Percentiles rank a stretch among this genome's conserved stretches.
These are phyloP conservation scores for Linepithema humile DNA, from an alignment of 1,140 invertebrate genomes.

Conservation along the genomic window DNA sequence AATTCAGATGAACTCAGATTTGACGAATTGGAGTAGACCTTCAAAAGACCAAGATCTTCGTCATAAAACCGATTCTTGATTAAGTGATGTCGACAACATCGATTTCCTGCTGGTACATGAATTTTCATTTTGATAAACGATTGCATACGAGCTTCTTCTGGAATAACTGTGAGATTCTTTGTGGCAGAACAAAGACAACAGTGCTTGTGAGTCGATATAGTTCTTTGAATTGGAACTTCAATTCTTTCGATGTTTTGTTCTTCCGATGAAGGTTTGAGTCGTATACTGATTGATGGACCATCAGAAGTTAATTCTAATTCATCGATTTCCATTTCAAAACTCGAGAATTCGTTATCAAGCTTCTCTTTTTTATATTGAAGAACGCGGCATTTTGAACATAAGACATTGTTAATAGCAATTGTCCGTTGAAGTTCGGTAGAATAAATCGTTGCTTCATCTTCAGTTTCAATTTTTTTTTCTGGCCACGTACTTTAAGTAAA, in stretches of 20 bases:
- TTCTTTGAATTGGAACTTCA: neutral
- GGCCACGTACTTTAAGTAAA: no score
- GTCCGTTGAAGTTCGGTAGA: no score
- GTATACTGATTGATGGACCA: neutral
- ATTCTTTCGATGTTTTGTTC: neutral
- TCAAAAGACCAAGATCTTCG: neutral
- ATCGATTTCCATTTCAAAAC: no score
- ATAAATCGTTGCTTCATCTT: no score
- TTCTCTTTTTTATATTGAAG: no score
- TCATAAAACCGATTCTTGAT: slow-evolving; percentile 47
- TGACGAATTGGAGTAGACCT: neutral
- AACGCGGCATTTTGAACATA: no score
- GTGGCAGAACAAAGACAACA: slow-evolving; percentile 44
- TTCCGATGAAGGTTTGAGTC: neutral
- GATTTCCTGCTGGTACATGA: slow-evolving; percentile 62
- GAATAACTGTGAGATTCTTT: slow-evolving; percentile 23
- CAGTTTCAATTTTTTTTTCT: no score
- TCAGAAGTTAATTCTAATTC: neutral
- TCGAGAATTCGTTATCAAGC: no score
- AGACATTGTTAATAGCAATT: no score
- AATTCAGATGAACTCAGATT: neutral
- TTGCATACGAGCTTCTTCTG: slow-evolving; percentile 59
- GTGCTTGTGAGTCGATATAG: slow-evolving; percentile 15
- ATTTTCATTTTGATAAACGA: slow-evolving; percentile 48
- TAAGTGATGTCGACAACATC: slow-evolving; percentile 61